phyloP scores from a whole-genome alignment of 2,888 invertebrate species.

The Hipparchia sbordonii region DNA sequence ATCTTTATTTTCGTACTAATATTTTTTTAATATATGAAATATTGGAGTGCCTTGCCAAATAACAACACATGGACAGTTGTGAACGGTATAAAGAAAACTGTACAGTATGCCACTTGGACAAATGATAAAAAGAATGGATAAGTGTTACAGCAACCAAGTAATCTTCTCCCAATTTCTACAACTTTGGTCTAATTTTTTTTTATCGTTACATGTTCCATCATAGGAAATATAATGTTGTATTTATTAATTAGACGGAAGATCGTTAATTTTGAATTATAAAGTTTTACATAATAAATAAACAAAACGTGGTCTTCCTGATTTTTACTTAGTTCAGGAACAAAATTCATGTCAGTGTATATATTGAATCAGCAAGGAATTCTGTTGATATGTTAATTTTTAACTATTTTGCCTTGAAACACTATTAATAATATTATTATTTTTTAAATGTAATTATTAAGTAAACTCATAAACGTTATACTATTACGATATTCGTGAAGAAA shows the following conservation, averaged over 20 bases:
- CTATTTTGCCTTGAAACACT: conserved; percentile 45
- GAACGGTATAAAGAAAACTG: conserved; percentile 18
- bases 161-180: conserved; percentile 24
- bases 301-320: not conserved
- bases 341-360: conserved; percentile 15
- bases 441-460: conserved; percentile 28
- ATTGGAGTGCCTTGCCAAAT: conserved; percentile 39
- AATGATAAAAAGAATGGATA: conserved; percentile 17
- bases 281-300: not conserved
- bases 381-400: conserved; percentile 33
- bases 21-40: conserved; percentile 24
- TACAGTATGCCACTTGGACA: conserved; percentile 8
- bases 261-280: not conserved
- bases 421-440: conserved; percentile 36
- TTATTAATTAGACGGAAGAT: not conserved
- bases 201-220: not conserved
- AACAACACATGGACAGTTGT: conserved; percentile 21
- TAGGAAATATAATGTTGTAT: not conserved
- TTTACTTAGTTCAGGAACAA: conserved; percentile 7
- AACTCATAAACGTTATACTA: conserved; percentile 22
- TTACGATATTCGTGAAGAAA: conserved; percentile 11
- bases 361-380: conserved; percentile 22
- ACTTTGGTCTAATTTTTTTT: conserved; percentile 1
- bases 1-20: conserved; percentile 28
- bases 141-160: conserved; percentile 25